A percentile compares a stretch with the other conserved stretches of the same genome.
Evolutionary conservation across 1,140 invertebrate genomes (phyloP).

Genomic region (Lanistes nyassanus): DNA sequence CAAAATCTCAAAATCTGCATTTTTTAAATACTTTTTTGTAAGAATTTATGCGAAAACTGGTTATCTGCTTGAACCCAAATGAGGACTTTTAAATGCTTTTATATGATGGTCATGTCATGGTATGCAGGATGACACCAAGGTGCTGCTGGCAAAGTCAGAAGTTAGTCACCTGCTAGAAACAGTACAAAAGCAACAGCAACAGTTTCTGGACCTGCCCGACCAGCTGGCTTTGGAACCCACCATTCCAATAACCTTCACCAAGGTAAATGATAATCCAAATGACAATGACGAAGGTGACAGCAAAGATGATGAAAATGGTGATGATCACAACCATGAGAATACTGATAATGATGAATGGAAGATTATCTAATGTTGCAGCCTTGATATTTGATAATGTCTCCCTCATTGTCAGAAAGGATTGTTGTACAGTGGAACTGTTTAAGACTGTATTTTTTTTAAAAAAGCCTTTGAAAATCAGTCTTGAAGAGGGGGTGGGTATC

Average conservation of each 20-base stretch:
- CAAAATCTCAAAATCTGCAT: too few relatives aligned
- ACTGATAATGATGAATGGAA: background rate
- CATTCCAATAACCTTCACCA: conserved; percentile 76
- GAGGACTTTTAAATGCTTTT: too few relatives aligned
- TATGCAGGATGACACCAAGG: conserved; percentile 71
- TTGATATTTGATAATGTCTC: background rate
- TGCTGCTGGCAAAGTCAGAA: conserved; percentile 70
- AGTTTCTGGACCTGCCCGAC: conserved; percentile 72
- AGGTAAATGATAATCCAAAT: conserved; percentile 61
- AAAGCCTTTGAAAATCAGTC: background rate
- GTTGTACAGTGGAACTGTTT: background rate
- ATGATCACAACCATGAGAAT: conserved; percentile 2
- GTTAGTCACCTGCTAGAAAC: conserved; percentile 71
- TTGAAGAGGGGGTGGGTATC: background rate
- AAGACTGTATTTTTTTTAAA: background rate
- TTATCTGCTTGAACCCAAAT: too few relatives aligned
- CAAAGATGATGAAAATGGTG: conserved; percentile 12
- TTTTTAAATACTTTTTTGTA: too few relatives aligned
- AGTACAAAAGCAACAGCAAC: conserved; percentile 73
- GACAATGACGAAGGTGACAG: conserved; percentile 11
- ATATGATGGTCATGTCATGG: too few relatives aligned
- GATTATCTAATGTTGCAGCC: background rate
- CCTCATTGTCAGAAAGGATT: background rate
- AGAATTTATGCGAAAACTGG: too few relatives aligned
- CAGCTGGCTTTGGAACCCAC: conserved; percentile 72